Evolutionary conservation across 2,797 vertebrate genomes (phyloP).

Genomic region (Acrocephalus scirpaceus): DNA sequence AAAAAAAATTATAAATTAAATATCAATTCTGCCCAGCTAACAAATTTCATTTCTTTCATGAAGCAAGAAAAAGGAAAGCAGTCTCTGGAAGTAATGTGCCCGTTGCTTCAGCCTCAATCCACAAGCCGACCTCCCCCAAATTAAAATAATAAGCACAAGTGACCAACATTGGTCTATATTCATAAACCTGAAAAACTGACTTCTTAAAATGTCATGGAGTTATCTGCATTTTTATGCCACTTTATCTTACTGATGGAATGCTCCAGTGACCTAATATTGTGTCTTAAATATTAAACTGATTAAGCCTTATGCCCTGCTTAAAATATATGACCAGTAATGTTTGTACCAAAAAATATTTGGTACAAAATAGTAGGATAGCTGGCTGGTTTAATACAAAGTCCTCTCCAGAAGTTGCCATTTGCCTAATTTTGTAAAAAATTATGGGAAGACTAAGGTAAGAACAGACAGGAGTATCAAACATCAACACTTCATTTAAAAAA

Average conservation of each 20-base stretch:
- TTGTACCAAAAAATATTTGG: not conserved
- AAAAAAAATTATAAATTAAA: not conserved
- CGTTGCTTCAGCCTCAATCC: not conserved
- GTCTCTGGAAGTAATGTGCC: not conserved
- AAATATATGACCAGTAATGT: not conserved
- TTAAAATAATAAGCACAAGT: not conserved
- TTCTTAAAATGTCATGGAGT: not conserved
- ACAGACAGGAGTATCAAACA: not conserved
- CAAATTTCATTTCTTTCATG: not conserved
- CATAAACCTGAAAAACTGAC: not conserved
- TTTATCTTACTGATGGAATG: not conserved
- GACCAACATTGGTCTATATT: not conserved
- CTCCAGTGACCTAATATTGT: not conserved
- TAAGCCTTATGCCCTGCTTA: not conserved
- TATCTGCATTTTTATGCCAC: not conserved
- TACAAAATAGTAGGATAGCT: not conserved
- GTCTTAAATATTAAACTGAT: not conserved
- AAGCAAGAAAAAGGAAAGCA: not conserved
- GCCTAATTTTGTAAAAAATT: not conserved
- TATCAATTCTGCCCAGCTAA: not conserved
- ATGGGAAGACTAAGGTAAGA: not conserved
- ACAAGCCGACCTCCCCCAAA: fast-evolving
- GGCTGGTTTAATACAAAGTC: not conserved
- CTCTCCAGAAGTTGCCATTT: not conserved
- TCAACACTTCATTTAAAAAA: not conserved